Percentiles rank a stretch among this genome's conserved stretches.
These are phyloP conservation scores for Triplophysa bombifrons DNA, from an alignment of 2,797 vertebrate species.

Conservation along the genomic window DNA sequence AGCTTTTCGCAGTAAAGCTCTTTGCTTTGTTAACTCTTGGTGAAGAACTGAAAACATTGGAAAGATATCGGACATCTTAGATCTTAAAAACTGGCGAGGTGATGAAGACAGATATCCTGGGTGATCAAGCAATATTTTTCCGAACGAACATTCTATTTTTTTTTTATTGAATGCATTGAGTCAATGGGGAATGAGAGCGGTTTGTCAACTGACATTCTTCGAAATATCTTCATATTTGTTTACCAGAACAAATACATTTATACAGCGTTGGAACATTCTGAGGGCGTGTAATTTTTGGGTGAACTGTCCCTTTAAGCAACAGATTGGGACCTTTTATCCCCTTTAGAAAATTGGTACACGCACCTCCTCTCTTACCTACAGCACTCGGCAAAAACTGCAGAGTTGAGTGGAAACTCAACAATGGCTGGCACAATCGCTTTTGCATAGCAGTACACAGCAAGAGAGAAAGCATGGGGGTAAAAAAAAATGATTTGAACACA, in stretches of 20 bases:
- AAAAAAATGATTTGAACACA: conserved; percentile 46
- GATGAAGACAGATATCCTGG: not conserved
- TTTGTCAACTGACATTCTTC: not conserved
- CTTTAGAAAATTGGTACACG: not conserved
- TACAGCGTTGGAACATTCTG: not conserved
- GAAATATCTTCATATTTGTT: not conserved
- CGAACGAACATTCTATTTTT: too few species aligned
- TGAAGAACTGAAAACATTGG: not conserved
- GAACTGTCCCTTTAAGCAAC: not conserved
- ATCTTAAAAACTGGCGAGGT: not conserved
- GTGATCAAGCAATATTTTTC: too few species aligned
- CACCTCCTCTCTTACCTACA: not conserved
- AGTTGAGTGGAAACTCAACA: conserved; percentile 60
- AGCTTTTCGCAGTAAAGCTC: conserved; percentile 62
- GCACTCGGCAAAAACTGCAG: conserved; percentile 63
- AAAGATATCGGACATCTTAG: not conserved
- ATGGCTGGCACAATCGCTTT: conserved; percentile 34
- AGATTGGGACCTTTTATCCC: not conserved
- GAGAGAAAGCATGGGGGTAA: not conserved
- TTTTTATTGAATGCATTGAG: too few species aligned
- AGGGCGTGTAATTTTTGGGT: not conserved
- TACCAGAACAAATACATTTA: not conserved
- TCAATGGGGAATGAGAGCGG: not conserved
- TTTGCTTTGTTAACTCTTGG: conserved; percentile 56
- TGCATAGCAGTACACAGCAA: conserved; percentile 16